phyloP scores from a whole-genome alignment of 2,113 vertebrate species.

The Colinus virginianus region DNA sequence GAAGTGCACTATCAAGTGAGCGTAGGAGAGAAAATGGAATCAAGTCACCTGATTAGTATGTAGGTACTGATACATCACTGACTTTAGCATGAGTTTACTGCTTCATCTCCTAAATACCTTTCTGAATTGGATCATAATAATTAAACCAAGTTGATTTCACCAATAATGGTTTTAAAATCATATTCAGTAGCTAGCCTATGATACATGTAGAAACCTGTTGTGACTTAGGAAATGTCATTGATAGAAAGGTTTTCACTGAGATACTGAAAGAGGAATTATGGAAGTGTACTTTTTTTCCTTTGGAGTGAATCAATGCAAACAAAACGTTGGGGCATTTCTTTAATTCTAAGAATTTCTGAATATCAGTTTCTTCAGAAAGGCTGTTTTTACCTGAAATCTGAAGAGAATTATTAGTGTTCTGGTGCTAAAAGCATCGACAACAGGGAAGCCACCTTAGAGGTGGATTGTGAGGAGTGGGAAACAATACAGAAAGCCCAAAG shows the following conservation, averaged over 20 bases:
- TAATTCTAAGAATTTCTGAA: background rate
- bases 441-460: background rate
- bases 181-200: background rate
- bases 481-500: background rate
- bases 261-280: background rate
- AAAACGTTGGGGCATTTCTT: background rate
- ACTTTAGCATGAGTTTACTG: background rate
- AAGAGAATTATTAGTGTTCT: background rate
- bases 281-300: background rate
- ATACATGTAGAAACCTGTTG: background rate
- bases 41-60: background rate
- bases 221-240: background rate
- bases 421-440: background rate
- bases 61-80: background rate
- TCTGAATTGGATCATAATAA: background rate
- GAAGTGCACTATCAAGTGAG: background rate
- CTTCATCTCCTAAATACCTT: background rate
- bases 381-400: background rate
- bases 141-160: background rate
- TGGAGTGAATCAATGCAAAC: background rate
- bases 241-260: background rate
- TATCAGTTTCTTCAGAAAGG: background rate
- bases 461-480: background rate
- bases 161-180: background rate
- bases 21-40: background rate